Conservation (phyloP, 30 jellyfish, hydroid and myxozoan genomes). For the Hydractinia symbiolongicarpus region DNA sequence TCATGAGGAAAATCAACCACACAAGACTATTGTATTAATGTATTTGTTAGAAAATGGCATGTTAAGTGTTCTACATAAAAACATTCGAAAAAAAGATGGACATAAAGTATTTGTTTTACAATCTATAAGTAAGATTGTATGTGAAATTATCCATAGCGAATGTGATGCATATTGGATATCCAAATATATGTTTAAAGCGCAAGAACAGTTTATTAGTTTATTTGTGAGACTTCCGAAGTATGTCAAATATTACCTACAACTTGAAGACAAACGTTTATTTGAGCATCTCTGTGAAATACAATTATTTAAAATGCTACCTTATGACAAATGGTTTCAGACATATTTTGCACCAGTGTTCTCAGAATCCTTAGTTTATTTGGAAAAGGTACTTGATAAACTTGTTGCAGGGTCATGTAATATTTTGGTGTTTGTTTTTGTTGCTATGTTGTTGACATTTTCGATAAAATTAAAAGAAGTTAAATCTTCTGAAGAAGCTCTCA, state of each 20-base stretch:
- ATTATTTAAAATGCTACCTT: conserved; percentile 70
- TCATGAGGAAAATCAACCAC: conserved; percentile 17
- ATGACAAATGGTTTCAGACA: conserved; percentile 80
- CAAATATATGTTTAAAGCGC: conserved; percentile 54
- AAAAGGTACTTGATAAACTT: conserved; percentile 71
- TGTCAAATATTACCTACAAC: conserved; percentile 62
- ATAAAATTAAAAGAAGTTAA: conserved; percentile 43
- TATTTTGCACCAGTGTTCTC: conserved; percentile 74
- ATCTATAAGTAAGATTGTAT: conserved; percentile 70
- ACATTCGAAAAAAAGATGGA: conserved; percentile 53
- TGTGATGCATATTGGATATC: conserved; percentile 85
- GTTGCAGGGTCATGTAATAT: conserved; percentile 91
- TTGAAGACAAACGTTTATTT: conserved; percentile 77
- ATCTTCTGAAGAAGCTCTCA: conserved; percentile 52
- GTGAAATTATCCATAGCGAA: conserved; percentile 61
- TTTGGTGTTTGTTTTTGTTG: conserved; percentile 77
- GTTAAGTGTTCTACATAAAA: conserved; percentile 64
- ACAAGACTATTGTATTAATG: conserved; percentile 59
- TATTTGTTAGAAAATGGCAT: conserved; percentile 72
- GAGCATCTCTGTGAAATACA: conserved; percentile 83
- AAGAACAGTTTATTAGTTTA: conserved; percentile 51
- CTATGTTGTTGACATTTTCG: conserved; percentile 57
- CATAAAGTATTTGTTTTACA: conserved; percentile 53
- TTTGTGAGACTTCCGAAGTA: conserved; percentile 71
- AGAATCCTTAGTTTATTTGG: conserved; percentile 25